Base-by-base conservation (phyloP, 2,888 invertebrate genomes). In the Ceramica pisi region DNA sequence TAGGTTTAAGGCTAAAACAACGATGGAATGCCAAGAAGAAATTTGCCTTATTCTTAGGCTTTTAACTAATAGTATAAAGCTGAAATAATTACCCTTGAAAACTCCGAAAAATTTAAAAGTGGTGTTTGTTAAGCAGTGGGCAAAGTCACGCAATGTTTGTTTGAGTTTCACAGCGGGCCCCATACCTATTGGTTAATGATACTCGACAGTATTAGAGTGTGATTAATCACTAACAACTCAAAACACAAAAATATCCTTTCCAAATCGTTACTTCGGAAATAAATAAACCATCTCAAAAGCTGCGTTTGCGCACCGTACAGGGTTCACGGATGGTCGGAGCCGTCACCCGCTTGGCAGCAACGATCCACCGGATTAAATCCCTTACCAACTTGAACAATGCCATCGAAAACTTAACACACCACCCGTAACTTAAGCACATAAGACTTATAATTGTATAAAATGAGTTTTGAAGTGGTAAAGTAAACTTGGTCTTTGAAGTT, bases 311-410 rank as follows among this genome's bases (percentile, higher is more conserved):
- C 87, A 92, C 92, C 78, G 90, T 93, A 93, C 92, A 81, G 83
- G 85, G 87, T 91, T 92, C 91, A 92, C 91, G 93, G 92, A 92
- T 92, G 93, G 92, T 89, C 91, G 91, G 85, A 91, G 87, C 90
- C 92, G 92, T 93, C 94, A 93, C 89, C 90, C 87, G 88, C 83
- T 85, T 82, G 87, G 90, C 89, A 87, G 89, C 88, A 86, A 84
- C 90, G 87, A 86, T 87, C 87, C 89, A 88, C 87, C 87, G 90
- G 91, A 92, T 93, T 91, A 91, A 89, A 86, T 83, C 83, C 74
- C 77, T 72, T 67, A 86, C 90, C 82, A 88, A 84, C 70, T 72
- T 78, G 68, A 74, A 74, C 61, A 78, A 74, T 77, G 80, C 71
- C 72, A 75, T 72, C 44, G 64, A 41, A 71, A 60, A 65, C 41